Evolutionary conservation across 1,140 invertebrate species (phyloP), one percentile per base, ranked within the genome.

Genomic region (Drosophila elegans): DNA sequence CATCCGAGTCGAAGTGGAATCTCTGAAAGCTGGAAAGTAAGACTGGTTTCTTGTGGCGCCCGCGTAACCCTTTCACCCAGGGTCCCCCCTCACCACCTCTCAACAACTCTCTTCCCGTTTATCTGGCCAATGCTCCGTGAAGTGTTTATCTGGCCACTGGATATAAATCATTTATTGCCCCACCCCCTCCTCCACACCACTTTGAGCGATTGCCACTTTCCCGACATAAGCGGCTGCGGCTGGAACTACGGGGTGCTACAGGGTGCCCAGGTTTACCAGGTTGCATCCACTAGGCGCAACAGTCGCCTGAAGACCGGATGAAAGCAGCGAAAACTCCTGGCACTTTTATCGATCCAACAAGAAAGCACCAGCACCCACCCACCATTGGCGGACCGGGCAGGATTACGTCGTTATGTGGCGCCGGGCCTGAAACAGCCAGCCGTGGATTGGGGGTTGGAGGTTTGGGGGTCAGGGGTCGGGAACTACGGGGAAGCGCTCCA

Each of bases 281-380:
- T 4, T 34, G 48, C 48, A 63, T 42, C 7, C 29, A 25, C 48
- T 9, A 74, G 21, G 71, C 63, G 72, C 72, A 75, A 75, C 73
- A 76, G 74, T 76, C 67, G 25, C 25, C 49, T 25, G 39, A 68
- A 44, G n/a, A 41, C 4, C 60, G 41, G 12, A 34, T 34, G 27
- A 64, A 42, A 39, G 7, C 57, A 42, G 44, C 62, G 34, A 36
- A 32, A 29, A 32, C 52, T 66, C 60, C 61, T 63, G 60, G 53
- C 52, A 51, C 51, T 83, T 73, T 89, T 89, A 89, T 89, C 84
- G 84, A 89, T 89, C 84, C 84, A 89, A 89, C 84, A 89, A 74
- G 16, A 41, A 36, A 27, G 41, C 27, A 44, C 42, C 59, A n/a
- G 9, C 55, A 42, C 21, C 21, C 39, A 46, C 55, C 45, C 39